Percentiles rank a stretch among this genome's conserved stretches.
Conservation (phyloP, 2,888 invertebrate genomes). For the Parapristionchus giblindavisi region DNA sequence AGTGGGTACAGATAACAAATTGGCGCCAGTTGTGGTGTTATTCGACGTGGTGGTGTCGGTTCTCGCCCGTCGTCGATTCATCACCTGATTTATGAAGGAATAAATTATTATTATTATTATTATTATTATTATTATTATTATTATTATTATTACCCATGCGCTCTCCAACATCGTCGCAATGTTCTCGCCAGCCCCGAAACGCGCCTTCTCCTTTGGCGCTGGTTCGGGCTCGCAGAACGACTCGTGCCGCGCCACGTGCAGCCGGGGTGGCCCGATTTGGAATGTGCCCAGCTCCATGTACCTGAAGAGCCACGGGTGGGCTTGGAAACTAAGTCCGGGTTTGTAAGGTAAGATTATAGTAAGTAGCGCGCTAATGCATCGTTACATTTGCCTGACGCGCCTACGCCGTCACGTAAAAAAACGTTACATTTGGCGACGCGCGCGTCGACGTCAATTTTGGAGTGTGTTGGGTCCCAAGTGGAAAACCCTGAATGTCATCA, state of each 20-base stretch:
- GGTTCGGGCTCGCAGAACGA: constrained; percentile 9
- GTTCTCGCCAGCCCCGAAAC: constrained; percentile 27
- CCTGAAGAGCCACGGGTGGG: constrained; percentile 44
- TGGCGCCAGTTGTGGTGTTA: background rate
- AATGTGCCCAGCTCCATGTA: constrained; percentile 66
- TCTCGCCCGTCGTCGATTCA: constrained; percentile 5
- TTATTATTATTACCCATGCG: background rate
- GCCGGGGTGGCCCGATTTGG: constrained; percentile 61
- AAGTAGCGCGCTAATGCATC: too few species aligned
- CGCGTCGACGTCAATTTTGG: too few species aligned
- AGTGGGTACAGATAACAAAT: background rate
- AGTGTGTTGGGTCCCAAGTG: background rate
- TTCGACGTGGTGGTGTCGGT: background rate
- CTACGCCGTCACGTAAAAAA: too few species aligned
- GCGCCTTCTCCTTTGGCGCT: background rate
- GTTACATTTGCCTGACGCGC: too few species aligned
- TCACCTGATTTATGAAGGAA: too few species aligned
- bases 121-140: too few species aligned
- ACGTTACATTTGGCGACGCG: too few species aligned
- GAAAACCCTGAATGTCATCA: too few species aligned
- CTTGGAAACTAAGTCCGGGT: background rate
- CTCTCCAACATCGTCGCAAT: constrained; percentile 25
- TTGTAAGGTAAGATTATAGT: background rate
- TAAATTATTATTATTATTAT: too few species aligned
- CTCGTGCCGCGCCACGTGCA: constrained; percentile 37